Evolutionary conservation across 2,888 invertebrate species (phyloP).

Genomic region (Parapristionchus giblindavisi): DNA sequence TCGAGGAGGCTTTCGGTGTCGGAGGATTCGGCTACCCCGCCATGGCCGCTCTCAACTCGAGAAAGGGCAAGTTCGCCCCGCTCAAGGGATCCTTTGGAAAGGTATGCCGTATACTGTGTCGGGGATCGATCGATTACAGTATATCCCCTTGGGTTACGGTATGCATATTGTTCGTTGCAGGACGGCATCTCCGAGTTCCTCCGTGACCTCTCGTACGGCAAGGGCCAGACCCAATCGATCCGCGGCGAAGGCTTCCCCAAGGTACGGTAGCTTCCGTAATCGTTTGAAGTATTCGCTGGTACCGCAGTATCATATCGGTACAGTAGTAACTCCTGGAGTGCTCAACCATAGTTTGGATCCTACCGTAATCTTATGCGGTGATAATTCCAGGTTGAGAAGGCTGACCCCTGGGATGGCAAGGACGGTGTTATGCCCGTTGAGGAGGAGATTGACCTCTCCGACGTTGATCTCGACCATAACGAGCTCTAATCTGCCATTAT

Average conservation of each 20-base stretch:
- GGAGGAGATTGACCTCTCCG: slow-evolving; percentile 73
- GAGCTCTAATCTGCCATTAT: slow-evolving; percentile 53
- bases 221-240: slow-evolving; percentile 80
- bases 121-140: not conserved
- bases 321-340: not conserved
- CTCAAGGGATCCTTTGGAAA: slow-evolving; percentile 85
- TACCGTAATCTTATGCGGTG: not conserved
- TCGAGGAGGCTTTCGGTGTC: slow-evolving; percentile 90
- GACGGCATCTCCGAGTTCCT: slow-evolving; percentile 95
- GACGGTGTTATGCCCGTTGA: slow-evolving; percentile 72
- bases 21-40: slow-evolving; percentile 99
- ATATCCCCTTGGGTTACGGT: not conserved
- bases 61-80: slow-evolving; percentile 94
- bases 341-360: not conserved
- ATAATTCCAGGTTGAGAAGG: slow-evolving; percentile 59
- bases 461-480: slow-evolving; percentile 71
- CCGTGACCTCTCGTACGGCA: slow-evolving; percentile 89
- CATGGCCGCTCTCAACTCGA: slow-evolving; percentile 92
- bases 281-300: not conserved
- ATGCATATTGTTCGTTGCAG: slow-evolving; percentile 66
- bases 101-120: not conserved
- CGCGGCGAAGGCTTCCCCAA: slow-evolving; percentile 76
- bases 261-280: not conserved
- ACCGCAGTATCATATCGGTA: not conserved
- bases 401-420: slow-evolving; percentile 73